Evolutionary conservation across 2,797 vertebrate genomes (phyloP).

Genomic region (Dendrocincla fuliginosa): DNA sequence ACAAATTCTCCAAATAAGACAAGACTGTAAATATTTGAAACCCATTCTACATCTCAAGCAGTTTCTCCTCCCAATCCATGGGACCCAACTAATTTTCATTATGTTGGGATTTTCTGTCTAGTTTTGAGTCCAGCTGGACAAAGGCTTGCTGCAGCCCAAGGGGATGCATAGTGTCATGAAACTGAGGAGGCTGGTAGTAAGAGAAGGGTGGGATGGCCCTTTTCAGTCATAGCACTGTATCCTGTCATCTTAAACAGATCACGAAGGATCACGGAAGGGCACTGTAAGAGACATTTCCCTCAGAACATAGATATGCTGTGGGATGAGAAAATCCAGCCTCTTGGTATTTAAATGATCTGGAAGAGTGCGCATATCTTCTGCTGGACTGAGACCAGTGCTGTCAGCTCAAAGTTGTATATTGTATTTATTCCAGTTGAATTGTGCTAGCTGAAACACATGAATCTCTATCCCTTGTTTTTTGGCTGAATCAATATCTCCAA

Average conservation of each 20-base stretch:
- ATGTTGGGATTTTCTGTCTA: not conserved
- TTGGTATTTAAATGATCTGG: not conserved
- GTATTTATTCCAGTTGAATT: not conserved
- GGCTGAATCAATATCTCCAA: not conserved
- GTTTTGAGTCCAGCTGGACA: not conserved
- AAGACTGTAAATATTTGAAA: not conserved
- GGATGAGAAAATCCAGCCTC: not conserved
- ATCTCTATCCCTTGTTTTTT: not conserved
- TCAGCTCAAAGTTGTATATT: not conserved
- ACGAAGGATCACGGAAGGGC: not conserved
- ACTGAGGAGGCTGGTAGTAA: not conserved
- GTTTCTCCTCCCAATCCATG: rapidly evolving
- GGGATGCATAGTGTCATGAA: not conserved
- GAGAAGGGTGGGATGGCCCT: not conserved
- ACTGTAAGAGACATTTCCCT: not conserved
- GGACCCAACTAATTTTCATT: not conserved
- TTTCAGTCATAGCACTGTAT: not conserved
- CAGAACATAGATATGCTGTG: not conserved
- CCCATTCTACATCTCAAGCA: not conserved
- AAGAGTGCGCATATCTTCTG: not conserved
- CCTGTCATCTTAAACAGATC: not conserved
- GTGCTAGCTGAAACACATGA: not conserved
- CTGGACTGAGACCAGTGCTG: not conserved
- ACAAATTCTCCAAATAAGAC: not conserved
- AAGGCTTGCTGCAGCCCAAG: not conserved